These are phyloP conservation scores for Ornithoptera priamus DNA, from an alignment of 2,888 invertebrate species.

Conservation along the genomic window DNA sequence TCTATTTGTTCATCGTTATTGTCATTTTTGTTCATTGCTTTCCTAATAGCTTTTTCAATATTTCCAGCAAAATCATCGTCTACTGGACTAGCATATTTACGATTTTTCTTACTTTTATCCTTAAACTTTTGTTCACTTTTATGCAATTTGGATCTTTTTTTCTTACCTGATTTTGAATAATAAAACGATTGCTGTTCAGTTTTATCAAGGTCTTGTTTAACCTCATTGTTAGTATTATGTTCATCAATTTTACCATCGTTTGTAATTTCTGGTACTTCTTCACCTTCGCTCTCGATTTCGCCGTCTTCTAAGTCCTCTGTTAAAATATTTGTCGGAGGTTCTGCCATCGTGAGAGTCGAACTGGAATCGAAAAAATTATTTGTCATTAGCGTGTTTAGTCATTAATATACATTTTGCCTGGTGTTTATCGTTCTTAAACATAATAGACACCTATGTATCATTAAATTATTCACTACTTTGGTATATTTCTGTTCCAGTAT, in stretches of 20 bases:
- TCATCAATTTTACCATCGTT: slow-evolving; percentile 51
- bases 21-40: slow-evolving; percentile 85
- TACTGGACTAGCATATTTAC: slow-evolving; percentile 61
- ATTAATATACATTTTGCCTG: neutral
- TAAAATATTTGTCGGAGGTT: slow-evolving; percentile 43
- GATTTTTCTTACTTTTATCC: slow-evolving; percentile 75
- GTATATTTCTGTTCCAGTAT: no score
- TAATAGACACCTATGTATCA: no score
- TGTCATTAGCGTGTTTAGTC: slow-evolving; percentile 1
- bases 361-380: slow-evolving; percentile 58
- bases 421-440: neutral
- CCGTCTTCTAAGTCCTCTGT: slow-evolving; percentile 90
- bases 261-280: slow-evolving; percentile 54
- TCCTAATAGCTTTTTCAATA: slow-evolving; percentile 88
- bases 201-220: slow-evolving; percentile 38
- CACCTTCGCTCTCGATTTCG: slow-evolving; percentile 86
- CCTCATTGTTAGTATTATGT: slow-evolving; percentile 34
- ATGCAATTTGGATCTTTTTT: slow-evolving; percentile 73
- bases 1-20: slow-evolving; percentile 64
- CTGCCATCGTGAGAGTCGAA: slow-evolving; percentile 60
- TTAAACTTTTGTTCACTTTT: slow-evolving; percentile 74
- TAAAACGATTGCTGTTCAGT: slow-evolving; percentile 55
- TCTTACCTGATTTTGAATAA: slow-evolving; percentile 73
- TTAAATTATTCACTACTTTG: no score
- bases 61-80: slow-evolving; percentile 89